These are phyloP conservation scores for Cherax destructor DNA, from an alignment of 1,140 invertebrate genomes.

Conservation along the genomic window DNA sequence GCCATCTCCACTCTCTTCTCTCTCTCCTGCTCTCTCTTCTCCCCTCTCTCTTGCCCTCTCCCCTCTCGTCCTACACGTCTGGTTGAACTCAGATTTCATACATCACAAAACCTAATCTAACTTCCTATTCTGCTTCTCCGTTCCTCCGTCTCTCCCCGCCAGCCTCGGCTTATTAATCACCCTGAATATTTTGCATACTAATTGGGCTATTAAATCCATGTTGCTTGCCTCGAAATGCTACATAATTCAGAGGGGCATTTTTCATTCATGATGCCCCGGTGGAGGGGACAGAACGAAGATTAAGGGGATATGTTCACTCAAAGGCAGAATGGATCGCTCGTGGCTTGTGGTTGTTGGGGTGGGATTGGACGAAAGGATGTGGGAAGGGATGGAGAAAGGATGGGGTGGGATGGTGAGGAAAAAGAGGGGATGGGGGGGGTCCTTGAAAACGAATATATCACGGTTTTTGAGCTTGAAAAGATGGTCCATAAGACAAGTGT, in stretches of 20 bases:
- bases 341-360: too few species aligned
- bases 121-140: conserved; percentile 9
- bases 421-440: too few species aligned
- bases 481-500: not conserved
- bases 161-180: conserved; percentile 41
- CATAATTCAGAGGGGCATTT: conserved; percentile 39
- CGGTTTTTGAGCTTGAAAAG: not conserved
- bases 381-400: too few species aligned
- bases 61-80: conserved; percentile 1
- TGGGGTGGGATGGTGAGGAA: too few species aligned
- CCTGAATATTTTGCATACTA: conserved; percentile 54
- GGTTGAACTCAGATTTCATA: conserved; percentile 43
- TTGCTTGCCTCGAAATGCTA: conserved; percentile 52
- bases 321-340: too few species aligned
- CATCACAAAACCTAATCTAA: conserved; percentile 54
- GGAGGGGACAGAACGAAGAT: too few species aligned
- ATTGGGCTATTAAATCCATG: conserved; percentile 55
- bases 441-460: not conserved
- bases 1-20: not conserved
- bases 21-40: not conserved
- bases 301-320: too few species aligned
- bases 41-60: not conserved
- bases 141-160: not conserved
- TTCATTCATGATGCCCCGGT: not conserved
- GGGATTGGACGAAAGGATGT: too few species aligned